Evolutionary conservation across 2,113 vertebrate species (phyloP), one percentile per base, ranked within the genome.

Genomic region (Epinephelus cyanopodus): DNA sequence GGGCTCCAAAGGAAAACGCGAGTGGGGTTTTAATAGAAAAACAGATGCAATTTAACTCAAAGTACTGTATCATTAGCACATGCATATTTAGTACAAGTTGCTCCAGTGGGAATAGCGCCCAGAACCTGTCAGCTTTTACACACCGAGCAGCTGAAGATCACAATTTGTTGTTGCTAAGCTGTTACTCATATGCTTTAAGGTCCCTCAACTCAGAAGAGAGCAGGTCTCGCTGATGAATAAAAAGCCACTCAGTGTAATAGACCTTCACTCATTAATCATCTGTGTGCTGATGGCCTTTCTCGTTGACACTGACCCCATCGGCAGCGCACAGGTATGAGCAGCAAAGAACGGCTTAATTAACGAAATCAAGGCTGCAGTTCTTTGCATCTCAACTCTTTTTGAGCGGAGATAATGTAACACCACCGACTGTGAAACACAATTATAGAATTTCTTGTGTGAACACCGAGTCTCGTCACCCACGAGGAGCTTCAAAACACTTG

Each of bases 11-110:
- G 71, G 27, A 74, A 54, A 84, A 78, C 60, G 37, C n/a, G 39
- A 84, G 76, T 50, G 67, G 23, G 53, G 3, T 39, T 86, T 81
- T 29, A 82, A 81, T 45, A 67, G 63, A 25, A 80, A 67, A 63
- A 27, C 50, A 39, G 33, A 78, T 70, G 58, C 57, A 75, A 10
- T 75, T 83, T n/a, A 58, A 63, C 21, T 67, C 29, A 45, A 71
- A 42, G 65, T 57, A 39, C 13, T 52, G 63, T 21, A 57, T 81
- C 81, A 86, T 54, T 27, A 61, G 81, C 53, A 50, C n/a, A 64
- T 33, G 48, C 58, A 37, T 57, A 60, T 84, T 87, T 60, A 83
- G 37, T 48, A 56, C 37, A 10, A 76, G 60, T 70, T 81, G 66
- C 74, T 58, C 53, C 48, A 45, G 53, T 52, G 56, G 87, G 81